Percentiles rank a stretch among this genome's conserved stretches.
These are phyloP conservation scores for Nesogale talazaci DNA, from an alignment of 2,113 vertebrate genomes.

Conservation along the genomic window DNA sequence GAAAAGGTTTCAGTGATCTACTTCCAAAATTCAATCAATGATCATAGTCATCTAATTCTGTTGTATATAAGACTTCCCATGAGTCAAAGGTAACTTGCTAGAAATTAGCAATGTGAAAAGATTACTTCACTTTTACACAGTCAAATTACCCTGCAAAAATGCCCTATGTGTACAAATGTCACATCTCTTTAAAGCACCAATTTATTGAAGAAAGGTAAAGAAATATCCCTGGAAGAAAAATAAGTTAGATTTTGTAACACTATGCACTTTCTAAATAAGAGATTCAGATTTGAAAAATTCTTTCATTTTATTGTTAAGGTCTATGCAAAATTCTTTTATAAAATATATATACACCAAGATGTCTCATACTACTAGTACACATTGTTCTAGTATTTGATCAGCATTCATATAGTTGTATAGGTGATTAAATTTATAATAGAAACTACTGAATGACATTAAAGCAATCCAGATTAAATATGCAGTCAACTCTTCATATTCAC, in stretches of 20 bases:
- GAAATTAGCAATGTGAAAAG: not conserved
- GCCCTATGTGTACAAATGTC: rapidly evolving
- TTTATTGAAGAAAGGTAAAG: not conserved
- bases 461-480: not conserved
- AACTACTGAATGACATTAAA: not conserved
- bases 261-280: not conserved
- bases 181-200: not conserved
- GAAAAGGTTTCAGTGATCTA: too few species aligned
- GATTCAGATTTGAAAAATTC: not conserved
- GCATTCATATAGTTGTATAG: not conserved
- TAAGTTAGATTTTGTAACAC: not conserved
- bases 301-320: not conserved
- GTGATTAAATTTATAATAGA: not conserved
- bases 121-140: not conserved
- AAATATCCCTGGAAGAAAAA: not conserved
- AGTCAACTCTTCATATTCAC: too few species aligned
- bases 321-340: not conserved
- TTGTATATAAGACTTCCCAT: not conserved
- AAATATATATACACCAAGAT: not conserved
- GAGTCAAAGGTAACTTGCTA: not conserved
- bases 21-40: too few species aligned
- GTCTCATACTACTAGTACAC: not conserved
- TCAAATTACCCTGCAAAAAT: rapidly evolving
- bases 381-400: not conserved
- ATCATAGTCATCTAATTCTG: not conserved